Percentiles rank a stretch among this genome's conserved stretches.
Conservation (phyloP, 2,888 invertebrate genomes). For the Rosalia funebris region DNA sequence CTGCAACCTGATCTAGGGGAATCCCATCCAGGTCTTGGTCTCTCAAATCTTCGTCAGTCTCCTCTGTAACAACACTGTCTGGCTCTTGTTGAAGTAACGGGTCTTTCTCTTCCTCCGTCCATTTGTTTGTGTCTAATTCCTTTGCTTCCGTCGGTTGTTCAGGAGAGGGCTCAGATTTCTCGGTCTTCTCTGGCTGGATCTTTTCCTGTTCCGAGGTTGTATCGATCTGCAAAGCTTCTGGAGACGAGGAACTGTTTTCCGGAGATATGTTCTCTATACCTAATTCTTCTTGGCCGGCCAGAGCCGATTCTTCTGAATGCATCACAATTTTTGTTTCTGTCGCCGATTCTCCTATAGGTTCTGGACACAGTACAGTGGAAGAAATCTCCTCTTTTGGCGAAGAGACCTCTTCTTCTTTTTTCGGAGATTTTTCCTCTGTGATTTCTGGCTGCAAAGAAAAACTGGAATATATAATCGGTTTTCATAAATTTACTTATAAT, state of each 20-base stretch:
- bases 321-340: constrained; percentile 1
- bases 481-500: neutral
- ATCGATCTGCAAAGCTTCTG: constrained; percentile 32
- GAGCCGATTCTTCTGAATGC: constrained; percentile 1
- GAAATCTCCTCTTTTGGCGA: neutral
- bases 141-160: constrained; percentile 4
- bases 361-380: neutral
- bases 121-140: neutral
- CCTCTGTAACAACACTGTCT: too few species aligned
- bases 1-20: constrained; percentile 1
- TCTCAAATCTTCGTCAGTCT: constrained; percentile 16
- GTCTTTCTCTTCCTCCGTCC: neutral
- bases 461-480: neutral
- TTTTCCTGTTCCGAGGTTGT: constrained; percentile 14
- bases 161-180: neutral
- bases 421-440: neutral
- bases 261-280: constrained; percentile 41
- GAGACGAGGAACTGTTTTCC: constrained; percentile 41
- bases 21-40: constrained; percentile 3
- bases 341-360: neutral
- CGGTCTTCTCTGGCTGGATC: neutral
- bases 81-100: neutral
- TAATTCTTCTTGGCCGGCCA: constrained; percentile 20
- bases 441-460: constrained; percentile 11
- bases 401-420: constrained; percentile 5